Conservation (phyloP, 1,140 invertebrate genomes). For the Adoxophyes honmai region DNA sequence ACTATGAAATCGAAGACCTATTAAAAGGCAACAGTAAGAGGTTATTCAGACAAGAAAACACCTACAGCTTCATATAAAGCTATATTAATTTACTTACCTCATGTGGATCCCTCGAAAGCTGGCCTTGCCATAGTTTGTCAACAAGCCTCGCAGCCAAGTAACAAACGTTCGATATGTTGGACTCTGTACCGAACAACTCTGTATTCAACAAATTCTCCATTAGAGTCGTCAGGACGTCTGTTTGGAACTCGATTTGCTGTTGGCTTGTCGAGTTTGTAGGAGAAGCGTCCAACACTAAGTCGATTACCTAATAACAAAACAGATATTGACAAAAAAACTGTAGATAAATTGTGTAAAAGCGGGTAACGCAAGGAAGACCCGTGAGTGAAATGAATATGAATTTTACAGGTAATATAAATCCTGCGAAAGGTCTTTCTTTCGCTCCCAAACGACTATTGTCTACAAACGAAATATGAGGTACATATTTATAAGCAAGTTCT, state of each 20-base stretch:
- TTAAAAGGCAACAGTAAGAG: too few species aligned
- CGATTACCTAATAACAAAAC: constrained; percentile 81
- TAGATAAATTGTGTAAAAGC: too few species aligned
- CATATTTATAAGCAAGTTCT: too few species aligned
- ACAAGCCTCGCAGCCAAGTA: constrained; percentile 95
- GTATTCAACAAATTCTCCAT: constrained; percentile 97
- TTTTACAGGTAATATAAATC: too few species aligned
- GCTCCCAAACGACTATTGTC: too few species aligned
- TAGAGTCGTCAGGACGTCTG: constrained; percentile 92
- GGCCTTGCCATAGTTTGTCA: constrained; percentile 98
- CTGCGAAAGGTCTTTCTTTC: too few species aligned
- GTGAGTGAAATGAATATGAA: too few species aligned
- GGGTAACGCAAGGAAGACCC: too few species aligned
- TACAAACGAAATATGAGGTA: too few species aligned
- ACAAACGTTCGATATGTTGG: constrained; percentile 94
- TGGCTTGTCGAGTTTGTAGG: constrained; percentile 87
- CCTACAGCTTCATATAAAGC: background rate
- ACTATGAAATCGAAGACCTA: constrained; percentile 95
- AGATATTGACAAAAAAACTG: background rate
- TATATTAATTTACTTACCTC: constrained; percentile 78
- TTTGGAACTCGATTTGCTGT: constrained; percentile 94
- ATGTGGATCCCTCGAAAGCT: constrained; percentile 92
- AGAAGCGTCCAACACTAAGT: constrained; percentile 92
- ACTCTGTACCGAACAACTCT: constrained; percentile 89
- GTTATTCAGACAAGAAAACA: too few species aligned